phyloP scores from a whole-genome alignment of 35 echinoderm and acorn worm species.

The Patiria miniata region DNA sequence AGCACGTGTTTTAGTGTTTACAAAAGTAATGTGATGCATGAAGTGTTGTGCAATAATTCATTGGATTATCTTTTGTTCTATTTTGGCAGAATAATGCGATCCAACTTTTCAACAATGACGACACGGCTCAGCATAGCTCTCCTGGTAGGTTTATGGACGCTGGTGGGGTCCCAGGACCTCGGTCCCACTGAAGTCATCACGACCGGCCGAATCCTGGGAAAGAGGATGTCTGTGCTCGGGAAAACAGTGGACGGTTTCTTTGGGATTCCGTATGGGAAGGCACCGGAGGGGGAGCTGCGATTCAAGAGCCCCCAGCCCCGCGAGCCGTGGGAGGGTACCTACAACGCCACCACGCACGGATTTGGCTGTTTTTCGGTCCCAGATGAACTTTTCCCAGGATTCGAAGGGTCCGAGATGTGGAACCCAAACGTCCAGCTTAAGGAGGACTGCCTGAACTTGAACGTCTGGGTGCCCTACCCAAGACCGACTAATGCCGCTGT shows the following conservation, averaged over 20 bases:
- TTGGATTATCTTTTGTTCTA: too few species aligned
- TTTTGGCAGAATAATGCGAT: too few species aligned
- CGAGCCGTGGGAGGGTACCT: slow-evolving; percentile 38
- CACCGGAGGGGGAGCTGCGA: slow-evolving; percentile 47
- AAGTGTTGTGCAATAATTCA: too few species aligned
- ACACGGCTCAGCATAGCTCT: neutral
- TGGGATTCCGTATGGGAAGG: slow-evolving; percentile 84
- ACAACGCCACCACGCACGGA: slow-evolving; percentile 67
- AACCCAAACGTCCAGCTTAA: slow-evolving; percentile 58
- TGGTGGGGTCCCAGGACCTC: neutral
- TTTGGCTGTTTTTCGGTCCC: slow-evolving; percentile 64
- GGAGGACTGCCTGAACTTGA: slow-evolving; percentile 81
- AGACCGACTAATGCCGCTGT: slow-evolving; percentile 54
- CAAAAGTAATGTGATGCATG: too few species aligned
- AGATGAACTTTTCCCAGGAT: slow-evolving; percentile 55
- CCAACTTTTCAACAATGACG: too few species aligned
- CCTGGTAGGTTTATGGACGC: neutral
- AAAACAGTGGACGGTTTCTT: slow-evolving; percentile 63
- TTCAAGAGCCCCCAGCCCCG: slow-evolving; percentile 65
- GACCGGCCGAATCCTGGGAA: slow-evolving; percentile 37
- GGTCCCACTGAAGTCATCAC: neutral
- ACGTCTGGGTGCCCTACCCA: slow-evolving; percentile 80
- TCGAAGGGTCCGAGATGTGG: slow-evolving; percentile 76
- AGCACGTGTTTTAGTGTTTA: too few species aligned
- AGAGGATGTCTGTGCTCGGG: slow-evolving; percentile 5